Percentiles rank a stretch among this genome's conserved stretches.
Evolutionary conservation across 2,797 vertebrate species (phyloP).

Genomic region (Propithecus deckenii): DNA sequence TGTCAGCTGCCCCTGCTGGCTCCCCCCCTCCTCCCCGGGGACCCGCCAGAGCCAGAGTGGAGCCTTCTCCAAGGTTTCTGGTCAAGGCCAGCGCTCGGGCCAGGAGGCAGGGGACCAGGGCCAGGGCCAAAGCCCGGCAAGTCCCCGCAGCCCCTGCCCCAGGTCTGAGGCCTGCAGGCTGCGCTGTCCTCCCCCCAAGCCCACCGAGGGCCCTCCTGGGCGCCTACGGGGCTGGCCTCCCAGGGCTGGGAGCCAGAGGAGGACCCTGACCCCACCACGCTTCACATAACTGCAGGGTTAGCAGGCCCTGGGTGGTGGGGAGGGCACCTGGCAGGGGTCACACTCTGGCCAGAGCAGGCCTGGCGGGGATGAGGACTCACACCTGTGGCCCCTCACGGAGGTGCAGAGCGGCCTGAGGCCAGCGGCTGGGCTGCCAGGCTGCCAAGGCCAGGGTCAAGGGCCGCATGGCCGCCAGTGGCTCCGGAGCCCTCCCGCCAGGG

Average conservation of each 20-base stretch:
- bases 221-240: neutral
- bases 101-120: neutral
- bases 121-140: neutral
- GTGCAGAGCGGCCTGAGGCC: neutral
- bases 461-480: accelerated
- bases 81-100: neutral
- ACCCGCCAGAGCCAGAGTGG: neutral
- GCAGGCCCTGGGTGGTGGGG: accelerated
- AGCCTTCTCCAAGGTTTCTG: neutral
- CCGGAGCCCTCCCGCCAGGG: neutral
- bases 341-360: neutral
- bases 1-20: neutral
- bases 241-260: neutral
- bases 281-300: neutral
- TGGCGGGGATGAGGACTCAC: neutral
- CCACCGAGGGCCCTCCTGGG: neutral
- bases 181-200: no score
- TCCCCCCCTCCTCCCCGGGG: neutral
- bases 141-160: accelerated
- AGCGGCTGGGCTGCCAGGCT: neutral
- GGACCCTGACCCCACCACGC: neutral
- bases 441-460: neutral
- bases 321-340: neutral
- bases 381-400: no score
- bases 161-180: neutral